Conservation (phyloP, 2,888 invertebrate species). For the Dryomyza anilis region DNA sequence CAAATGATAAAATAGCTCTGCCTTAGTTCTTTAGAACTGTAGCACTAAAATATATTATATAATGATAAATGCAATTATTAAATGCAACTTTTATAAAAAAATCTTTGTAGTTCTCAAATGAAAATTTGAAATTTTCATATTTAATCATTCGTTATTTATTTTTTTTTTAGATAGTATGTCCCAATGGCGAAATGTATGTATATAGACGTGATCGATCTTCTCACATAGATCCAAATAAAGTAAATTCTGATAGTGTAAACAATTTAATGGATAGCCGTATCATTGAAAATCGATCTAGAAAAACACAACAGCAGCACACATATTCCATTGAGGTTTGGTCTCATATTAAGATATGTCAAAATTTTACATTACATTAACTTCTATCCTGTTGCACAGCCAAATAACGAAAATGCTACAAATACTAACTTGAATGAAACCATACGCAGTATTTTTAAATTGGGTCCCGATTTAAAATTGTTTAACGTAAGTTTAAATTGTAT, state of each 20-base stretch:
- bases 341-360: too few species aligned
- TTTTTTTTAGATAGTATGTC: constrained; percentile 47
- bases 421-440: constrained; percentile 36
- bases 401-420: constrained; percentile 39
- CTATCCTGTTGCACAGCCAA: constrained; percentile 17
- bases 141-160: background rate
- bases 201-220: constrained; percentile 39
- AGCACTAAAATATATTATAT: too few species aligned
- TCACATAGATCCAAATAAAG: constrained; percentile 33
- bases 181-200: constrained; percentile 41
- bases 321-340: constrained; percentile 4
- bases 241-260: constrained; percentile 38
- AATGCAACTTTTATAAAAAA: too few species aligned
- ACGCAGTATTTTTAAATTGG: constrained; percentile 37
- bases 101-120: too few species aligned
- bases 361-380: background rate
- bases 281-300: constrained; percentile 20
- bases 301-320: constrained; percentile 7
- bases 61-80: too few species aligned
- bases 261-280: constrained; percentile 29
- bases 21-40: too few species aligned
- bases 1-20: too few species aligned
- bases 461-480: constrained; percentile 40
- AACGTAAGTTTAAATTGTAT: constrained; percentile 48
- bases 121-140: background rate